A percentile compares a stretch with the other conserved stretches of the same genome.
These are phyloP conservation scores for Stenchaetothrips biformis DNA, from an alignment of 2,888 invertebrate genomes.

Conservation along the genomic window DNA sequence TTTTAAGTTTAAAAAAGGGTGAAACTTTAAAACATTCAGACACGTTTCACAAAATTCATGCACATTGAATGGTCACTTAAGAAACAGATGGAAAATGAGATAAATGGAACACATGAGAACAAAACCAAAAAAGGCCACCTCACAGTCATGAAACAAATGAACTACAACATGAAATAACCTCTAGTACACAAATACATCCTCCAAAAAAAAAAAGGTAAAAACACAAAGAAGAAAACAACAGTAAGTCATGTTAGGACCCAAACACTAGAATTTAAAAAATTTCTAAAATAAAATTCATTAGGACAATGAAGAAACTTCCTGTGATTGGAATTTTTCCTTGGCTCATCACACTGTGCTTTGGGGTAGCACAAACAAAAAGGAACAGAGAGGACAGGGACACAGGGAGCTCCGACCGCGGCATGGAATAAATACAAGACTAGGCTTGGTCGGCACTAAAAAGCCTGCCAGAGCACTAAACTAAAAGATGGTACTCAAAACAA, in stretches of 20 bases:
- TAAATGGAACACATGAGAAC: not conserved
- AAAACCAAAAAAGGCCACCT: conserved; percentile 10
- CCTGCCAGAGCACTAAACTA: conserved; percentile 18
- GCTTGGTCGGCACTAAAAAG: conserved; percentile 2
- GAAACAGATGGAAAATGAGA: not conserved
- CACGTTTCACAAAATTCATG: not conserved
- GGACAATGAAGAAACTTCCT: not conserved
- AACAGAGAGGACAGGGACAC: not conserved
- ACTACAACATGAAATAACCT: not conserved
- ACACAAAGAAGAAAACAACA: not conserved
- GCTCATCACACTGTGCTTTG: not conserved
- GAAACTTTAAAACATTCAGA: conserved; percentile 1
- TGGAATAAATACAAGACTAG: conserved; percentile 25
- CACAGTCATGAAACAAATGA: conserved; percentile 9
- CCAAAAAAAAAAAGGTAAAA: no score
- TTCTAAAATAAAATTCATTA: not conserved
- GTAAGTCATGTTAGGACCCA: conserved; percentile 14
- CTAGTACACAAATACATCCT: not conserved
- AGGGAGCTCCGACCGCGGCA: conserved; percentile 14
- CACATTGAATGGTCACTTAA: not conserved
- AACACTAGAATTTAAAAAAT: not conserved
- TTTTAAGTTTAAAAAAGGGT: not conserved
- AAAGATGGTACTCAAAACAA: conserved; percentile 8
- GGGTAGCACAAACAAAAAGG: not conserved
- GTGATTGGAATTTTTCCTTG: conserved; percentile 21